Evolutionary conservation across 1,140 invertebrate genomes (phyloP), one percentile per base, ranked within the genome.

Genomic region (Eciton burchellii): DNA sequence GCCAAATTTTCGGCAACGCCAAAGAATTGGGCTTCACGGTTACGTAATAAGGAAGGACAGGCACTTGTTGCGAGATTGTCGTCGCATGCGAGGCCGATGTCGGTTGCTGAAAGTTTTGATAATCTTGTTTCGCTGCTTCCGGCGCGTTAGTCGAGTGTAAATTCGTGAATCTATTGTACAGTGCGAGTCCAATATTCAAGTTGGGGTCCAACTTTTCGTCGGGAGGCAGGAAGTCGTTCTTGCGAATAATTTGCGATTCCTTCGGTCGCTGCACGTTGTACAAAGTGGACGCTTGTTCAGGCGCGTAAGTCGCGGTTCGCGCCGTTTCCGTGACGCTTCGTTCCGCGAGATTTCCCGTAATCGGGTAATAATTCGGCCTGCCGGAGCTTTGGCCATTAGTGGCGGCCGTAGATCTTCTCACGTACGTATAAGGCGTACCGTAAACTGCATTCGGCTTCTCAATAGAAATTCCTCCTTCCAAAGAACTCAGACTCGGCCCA

Each of bases 21-120:
- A 49, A n/a, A 45, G 74, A 16, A 26, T 68, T 24, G 49, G 74
- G 29, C 16, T 47, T 70, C 52, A 21, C 35, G 45, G 74, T 70
- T 29, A 35, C 49, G 29, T 66, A 16, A 19, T 54, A 68, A 45
- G 49, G 21, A 19, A 56, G 35, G 11, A 47, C 24, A 12, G 74
- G 29, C 21, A 56, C 74, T 26, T 77, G 47, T 24, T 74, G 72
- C 19, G 59, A 41, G 12, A 35, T 6, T 35, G 29, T 62, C 19
- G 29, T 16, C 29, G 16, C 14, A 16, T 43, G 71, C 71, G 16
- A 26, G 2, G 43, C 14, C 60, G 47, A 56, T 16, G 19, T 12
- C 1, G 35, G 49, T 21, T 79, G 63, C 35, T 45, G 14, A 5
- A 77, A 68, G 12, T 57, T 26, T 49, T 29, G 21, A 26, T 68